phyloP scores from a whole-genome alignment of 2,113 vertebrate genomes.

The Poecile atricapillus region DNA sequence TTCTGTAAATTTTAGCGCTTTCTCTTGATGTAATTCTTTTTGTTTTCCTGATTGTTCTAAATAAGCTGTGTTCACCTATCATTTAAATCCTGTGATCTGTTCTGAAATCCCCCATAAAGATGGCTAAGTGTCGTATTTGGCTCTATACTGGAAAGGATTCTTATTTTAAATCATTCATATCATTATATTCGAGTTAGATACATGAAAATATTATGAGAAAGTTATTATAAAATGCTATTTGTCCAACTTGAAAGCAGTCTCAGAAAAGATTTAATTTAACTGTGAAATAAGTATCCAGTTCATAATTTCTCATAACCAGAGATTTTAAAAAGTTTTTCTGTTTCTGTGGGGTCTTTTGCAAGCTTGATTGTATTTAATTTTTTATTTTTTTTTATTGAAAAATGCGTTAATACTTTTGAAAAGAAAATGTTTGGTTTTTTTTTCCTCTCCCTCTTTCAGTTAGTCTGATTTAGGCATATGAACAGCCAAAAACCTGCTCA shows the following conservation, averaged over 20 bases:
- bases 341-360: not conserved
- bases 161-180: not conserved
- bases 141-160: not conserved
- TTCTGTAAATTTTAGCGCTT: not conserved
- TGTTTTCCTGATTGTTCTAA: not conserved
- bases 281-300: not conserved
- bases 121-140: not conserved
- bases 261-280: not conserved
- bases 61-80: not conserved
- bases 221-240: not conserved
- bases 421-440: not conserved
- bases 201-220: not conserved
- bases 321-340: not conserved
- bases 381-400: not conserved
- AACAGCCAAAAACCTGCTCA: not conserved
- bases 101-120: not conserved
- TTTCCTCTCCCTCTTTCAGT: not conserved
- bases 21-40: not conserved
- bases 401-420: not conserved
- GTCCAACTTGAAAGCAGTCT: not conserved
- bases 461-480: not conserved
- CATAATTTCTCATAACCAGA: not conserved
- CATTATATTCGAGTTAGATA: not conserved
- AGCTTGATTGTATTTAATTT: fast-evolving
- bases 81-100: not conserved